These are phyloP conservation scores for Sanderia malayensis DNA, from an alignment of 30 jellyfish, hydroid and myxozoan genomes.

Conservation along the genomic window DNA sequence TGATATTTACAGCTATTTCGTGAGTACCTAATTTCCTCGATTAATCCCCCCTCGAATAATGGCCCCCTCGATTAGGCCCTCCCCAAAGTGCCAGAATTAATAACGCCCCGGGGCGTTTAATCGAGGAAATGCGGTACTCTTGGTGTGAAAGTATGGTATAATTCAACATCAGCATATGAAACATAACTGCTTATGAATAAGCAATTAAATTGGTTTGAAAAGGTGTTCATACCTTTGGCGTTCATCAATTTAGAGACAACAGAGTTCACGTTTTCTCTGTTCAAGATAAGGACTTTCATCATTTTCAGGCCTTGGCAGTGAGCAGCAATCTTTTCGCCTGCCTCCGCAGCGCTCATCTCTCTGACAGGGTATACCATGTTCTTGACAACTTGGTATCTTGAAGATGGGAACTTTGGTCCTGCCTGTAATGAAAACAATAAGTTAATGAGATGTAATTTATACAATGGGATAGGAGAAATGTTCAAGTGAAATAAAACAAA, in stretches of 20 bases:
- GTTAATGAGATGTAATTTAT: no score
- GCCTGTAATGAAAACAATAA: background rate
- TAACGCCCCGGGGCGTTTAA: no score
- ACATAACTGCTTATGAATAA: no score
- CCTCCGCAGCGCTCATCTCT: conserved; percentile 7
- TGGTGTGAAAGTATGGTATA: no score
- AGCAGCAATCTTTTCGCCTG: conserved; percentile 19
- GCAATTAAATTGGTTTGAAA: no score
- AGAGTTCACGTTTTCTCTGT: background rate
- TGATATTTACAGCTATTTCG: no score
- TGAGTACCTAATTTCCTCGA: no score
- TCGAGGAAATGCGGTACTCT: no score
- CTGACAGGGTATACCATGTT: background rate
- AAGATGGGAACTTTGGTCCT: conserved; percentile 5
- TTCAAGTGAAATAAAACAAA: background rate
- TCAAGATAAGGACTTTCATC: conserved; percentile 4
- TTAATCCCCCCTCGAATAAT: no score
- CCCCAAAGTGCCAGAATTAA: no score
- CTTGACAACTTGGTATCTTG: conserved; percentile 15
- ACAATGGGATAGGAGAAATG: background rate
- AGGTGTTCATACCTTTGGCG: background rate
- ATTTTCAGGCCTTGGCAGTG: conserved; percentile 9
- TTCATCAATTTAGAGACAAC: background rate
- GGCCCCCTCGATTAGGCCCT: no score
- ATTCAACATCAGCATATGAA: background rate